Base-by-base conservation (phyloP, 2,113 vertebrate genomes). In the Sinosuthora webbiana region DNA sequence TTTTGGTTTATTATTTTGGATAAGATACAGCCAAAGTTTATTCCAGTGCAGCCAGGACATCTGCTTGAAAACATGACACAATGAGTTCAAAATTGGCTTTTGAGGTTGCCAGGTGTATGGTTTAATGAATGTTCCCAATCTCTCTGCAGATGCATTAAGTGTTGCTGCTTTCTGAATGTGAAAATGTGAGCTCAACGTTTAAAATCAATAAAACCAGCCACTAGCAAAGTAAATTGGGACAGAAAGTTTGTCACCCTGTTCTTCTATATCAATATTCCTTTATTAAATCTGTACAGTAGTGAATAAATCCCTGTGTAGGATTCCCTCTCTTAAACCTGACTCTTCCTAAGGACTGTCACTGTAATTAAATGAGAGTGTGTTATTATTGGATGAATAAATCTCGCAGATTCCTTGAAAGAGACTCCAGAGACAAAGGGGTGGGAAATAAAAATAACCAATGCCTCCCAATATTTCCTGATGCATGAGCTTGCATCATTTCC, bases 181-280 rank as follows among this genome's bases (percentile, higher is more conserved):
- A 92, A 59, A 92, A 97, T 93, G 87, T 15, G 69, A 96, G 96
- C 91, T 93, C 90, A 93, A 97, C 97, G 89, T 96, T 95, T 65
- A 97, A 98, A 98, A 98, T 98, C 98, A 97, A 98, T 98, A 98
- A 98, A 97, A 93, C 77, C 96, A 94, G 76, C 67, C 68, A 83
- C 80, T 83, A 60, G 86, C 64, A 88, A 95, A 95, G 98, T 98
- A 98, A 98, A 98, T 98, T 95, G 97, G 95, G 94, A 96, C 95
- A 97, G 92, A 87, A 93, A 97, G 95, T 94, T 97, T 96, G 87
- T 85, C 79, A 76, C 41, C 39, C 56, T 87, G 31, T 68, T 89
- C 64, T 87, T 56, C 55, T 88, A 41, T 47, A 65, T 60, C 69
- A 63, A 39, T 83, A 83, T 69, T 84, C 21, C 79, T 88, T 94